phyloP scores from a whole-genome alignment of 2,797 vertebrate genomes.

The Tapirus indicus region DNA sequence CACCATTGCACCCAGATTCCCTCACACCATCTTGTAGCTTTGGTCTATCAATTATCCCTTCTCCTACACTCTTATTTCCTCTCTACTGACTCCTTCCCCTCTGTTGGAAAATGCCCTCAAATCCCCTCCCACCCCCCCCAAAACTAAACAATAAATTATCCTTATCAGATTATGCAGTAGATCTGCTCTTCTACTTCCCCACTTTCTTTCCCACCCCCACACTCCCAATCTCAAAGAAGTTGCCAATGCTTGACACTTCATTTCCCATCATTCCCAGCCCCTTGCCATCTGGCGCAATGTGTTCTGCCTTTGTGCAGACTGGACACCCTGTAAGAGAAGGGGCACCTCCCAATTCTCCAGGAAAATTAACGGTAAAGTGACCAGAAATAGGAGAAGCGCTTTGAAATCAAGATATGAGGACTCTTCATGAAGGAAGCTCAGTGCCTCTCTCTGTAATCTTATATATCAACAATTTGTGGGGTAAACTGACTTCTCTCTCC shows the following conservation, averaged over 20 bases:
- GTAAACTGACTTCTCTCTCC: not conserved
- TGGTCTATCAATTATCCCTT: not conserved
- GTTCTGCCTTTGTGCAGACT: not conserved
- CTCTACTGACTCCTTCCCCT: not conserved
- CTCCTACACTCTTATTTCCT: not conserved
- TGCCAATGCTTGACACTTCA: not conserved
- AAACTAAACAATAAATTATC: not conserved
- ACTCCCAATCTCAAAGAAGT: not conserved
- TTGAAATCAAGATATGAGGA: not conserved
- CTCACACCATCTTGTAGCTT: not conserved
- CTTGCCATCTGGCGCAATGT: not conserved
- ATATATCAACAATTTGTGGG: not conserved
- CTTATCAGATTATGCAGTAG: not conserved
- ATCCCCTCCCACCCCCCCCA: too few relatives aligned
- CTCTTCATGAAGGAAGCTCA: not conserved
- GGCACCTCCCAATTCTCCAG: not conserved
- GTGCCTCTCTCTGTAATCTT: not conserved
- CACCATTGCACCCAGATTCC: not conserved
- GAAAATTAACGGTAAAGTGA: not conserved
- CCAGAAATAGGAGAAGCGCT: not conserved
- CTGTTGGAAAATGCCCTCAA: not conserved
- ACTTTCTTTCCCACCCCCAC: not conserved
- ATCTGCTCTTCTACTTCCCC: not conserved
- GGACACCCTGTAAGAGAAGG: not conserved
- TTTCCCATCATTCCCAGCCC: not conserved